Evolutionary conservation across 2,888 invertebrate species (phyloP).

Genomic region (Eulithis prunata): DNA sequence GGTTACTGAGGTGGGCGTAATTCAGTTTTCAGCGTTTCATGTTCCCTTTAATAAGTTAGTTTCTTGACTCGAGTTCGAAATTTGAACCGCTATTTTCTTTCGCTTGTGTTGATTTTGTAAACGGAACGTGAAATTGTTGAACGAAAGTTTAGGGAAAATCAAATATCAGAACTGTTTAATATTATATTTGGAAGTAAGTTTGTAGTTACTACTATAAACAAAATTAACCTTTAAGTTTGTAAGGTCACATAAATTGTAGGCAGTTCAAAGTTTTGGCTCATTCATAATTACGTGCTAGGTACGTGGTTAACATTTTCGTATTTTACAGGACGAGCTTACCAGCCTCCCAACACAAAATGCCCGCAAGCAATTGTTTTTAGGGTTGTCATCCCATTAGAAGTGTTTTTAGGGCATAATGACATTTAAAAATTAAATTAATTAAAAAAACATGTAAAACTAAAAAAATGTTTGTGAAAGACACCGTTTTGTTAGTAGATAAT

Average conservation of each 20-base stretch:
- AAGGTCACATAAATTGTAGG: slow-evolving; percentile 20
- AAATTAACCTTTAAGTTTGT: slow-evolving; percentile 12
- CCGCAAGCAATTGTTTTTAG: too few relatives aligned
- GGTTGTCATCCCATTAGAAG: too few relatives aligned
- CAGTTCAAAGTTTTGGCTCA: slow-evolving; percentile 6
- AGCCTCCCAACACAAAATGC: too few relatives aligned
- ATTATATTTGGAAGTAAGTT: slow-evolving; percentile 19
- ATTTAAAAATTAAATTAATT: too few relatives aligned
- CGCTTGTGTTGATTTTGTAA: slow-evolving; percentile 20
- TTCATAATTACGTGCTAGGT: slow-evolving; percentile 10
- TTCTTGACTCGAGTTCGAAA: slow-evolving; percentile 41
- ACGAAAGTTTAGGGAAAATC: slow-evolving; percentile 12
- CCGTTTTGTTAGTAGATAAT: too few relatives aligned
- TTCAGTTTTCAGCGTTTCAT: slow-evolving; percentile 53
- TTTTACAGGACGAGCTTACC: too few relatives aligned
- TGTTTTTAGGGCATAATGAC: too few relatives aligned
- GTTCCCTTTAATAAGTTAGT: slow-evolving; percentile 45
- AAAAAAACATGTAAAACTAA: too few relatives aligned
- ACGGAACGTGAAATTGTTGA: slow-evolving; percentile 10
- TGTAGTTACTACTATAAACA: slow-evolving; percentile 21
- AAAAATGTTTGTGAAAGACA: too few relatives aligned
- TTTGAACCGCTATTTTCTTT: slow-evolving; percentile 25
- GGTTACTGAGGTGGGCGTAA: slow-evolving; percentile 65
- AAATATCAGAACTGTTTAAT: slow-evolving; percentile 13
- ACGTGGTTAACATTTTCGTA: too few relatives aligned